These are phyloP conservation scores for Microtus montanus DNA, from an alignment of 2,113 vertebrate species.

Conservation along the genomic window DNA sequence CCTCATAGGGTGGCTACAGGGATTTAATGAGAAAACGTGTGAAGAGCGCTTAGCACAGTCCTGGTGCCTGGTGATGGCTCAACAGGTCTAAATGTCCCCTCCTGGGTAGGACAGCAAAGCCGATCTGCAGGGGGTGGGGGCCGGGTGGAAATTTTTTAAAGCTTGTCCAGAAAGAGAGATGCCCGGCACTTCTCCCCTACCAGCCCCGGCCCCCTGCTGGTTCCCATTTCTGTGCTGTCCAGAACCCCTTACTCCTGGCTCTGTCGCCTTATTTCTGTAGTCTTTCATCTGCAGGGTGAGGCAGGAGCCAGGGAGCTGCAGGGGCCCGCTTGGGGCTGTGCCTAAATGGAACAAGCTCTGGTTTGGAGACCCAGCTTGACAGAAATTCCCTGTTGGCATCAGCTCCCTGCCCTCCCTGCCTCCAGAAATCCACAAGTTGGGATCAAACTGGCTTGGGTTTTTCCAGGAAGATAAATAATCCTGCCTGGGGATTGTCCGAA, in stretches of 20 bases:
- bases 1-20: background rate
- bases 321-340: background rate
- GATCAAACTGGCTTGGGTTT: background rate
- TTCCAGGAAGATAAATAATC: constrained; percentile 68
- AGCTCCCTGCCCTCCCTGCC: background rate
- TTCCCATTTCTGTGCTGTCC: background rate
- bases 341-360: background rate
- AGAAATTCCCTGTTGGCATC: background rate
- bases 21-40: background rate
- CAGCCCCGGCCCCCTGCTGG: background rate
- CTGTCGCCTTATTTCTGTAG: background rate
- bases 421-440: constrained; percentile 46
- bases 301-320: background rate
- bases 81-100: constrained; percentile 40
- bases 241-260: background rate
- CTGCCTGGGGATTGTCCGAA: constrained; percentile 5
- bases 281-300: background rate
- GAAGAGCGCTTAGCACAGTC: background rate
- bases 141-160: constrained; percentile 32
- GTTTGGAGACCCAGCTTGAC: background rate
- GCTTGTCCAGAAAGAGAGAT: constrained; percentile 16
- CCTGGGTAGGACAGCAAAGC: constrained; percentile 62
- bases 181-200: background rate
- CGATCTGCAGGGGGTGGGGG: background rate
- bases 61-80: constrained; percentile 54